Evolutionary conservation across 2,888 invertebrate genomes (phyloP), one percentile per base, ranked within the genome.

Genomic region (Drosophila algonquin): DNA sequence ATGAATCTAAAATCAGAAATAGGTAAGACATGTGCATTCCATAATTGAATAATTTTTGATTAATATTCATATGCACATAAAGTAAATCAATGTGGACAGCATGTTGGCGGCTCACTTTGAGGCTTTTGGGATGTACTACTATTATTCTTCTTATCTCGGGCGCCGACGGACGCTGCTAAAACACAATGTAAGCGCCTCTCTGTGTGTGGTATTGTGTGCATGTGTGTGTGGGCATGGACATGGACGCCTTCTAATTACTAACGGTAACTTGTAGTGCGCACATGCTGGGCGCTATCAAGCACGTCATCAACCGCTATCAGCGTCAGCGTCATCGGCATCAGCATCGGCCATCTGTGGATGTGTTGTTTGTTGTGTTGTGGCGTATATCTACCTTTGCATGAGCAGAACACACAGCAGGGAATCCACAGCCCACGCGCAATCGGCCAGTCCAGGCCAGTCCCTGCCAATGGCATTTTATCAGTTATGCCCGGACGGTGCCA

Each of bases 241-340:
- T 53, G 35, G 46, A 45, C 35, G 54, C 45, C 44, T 50, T 18
- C 55, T 70, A 74, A 74, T 74, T 74, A 59, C 50, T n/a, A 32
- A 35, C 71, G 10, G 30, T 48, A 53, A 57, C 53, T 60, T 53
- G 35, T 27, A 68, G 54, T 69, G 79, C 81, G 81, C 72, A 70
- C 79, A 65, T 84, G 75, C 74, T 79, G 63, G 50, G 44, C 64
- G 63, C 69, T 88, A 81, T 81, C 88, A 63, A 74, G 82, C 83
- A 88, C 83, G 86, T 88, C 81, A 88, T 88, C 87, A 52, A 58
- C 59, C 54, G 40, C 51, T 73, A 85, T 81, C 82, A 51, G 46
- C 64, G 76, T 63, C 80, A 81, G 21, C 24, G 24, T 24, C 24
- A 24, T 24, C 24, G 24, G 24, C 24, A 24, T 71, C 57, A 57